These are phyloP conservation scores for Melanotus villosus DNA, from an alignment of 2,888 invertebrate species.

Conservation along the genomic window DNA sequence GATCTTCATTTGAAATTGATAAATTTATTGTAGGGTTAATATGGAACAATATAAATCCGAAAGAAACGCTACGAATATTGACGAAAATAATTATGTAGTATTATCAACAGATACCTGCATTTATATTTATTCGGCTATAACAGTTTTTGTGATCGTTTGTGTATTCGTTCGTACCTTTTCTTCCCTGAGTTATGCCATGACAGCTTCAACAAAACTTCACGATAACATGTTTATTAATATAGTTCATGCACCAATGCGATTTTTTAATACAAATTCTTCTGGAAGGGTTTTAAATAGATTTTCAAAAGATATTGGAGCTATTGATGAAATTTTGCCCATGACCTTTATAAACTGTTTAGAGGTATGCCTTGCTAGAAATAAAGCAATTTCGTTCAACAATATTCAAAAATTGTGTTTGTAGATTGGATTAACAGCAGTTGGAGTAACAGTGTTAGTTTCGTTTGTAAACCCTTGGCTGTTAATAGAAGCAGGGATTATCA, in stretches of 20 bases:
- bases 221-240: constrained; percentile 72
- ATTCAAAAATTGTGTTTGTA: constrained; percentile 32
- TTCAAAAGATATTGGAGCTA: constrained; percentile 78
- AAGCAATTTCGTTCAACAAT: no score
- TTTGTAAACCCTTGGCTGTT: constrained; percentile 80
- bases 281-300: constrained; percentile 79
- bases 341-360: no score
- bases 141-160: constrained; percentile 62
- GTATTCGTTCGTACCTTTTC: constrained; percentile 68
- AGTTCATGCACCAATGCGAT: constrained; percentile 76
- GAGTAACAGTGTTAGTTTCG: constrained; percentile 43
- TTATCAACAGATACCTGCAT: constrained; percentile 58
- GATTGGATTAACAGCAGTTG: constrained; percentile 44
- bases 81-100: no score
- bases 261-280: constrained; percentile 79
- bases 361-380: no score
- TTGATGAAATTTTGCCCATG: constrained; percentile 72
- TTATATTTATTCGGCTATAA: constrained; percentile 64
- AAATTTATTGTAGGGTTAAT: background rate
- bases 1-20: background rate
- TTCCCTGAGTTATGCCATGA: constrained; percentile 71
- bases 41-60: constrained; percentile 56
- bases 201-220: constrained; percentile 73
- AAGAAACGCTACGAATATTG: constrained; percentile 35
- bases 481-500: constrained; percentile 76